A percentile compares a stretch with the other conserved stretches of the same genome.
These are phyloP conservation scores for Orchesellides sinensis DNA, from an alignment of 2,888 invertebrate species.

Conservation along the genomic window DNA sequence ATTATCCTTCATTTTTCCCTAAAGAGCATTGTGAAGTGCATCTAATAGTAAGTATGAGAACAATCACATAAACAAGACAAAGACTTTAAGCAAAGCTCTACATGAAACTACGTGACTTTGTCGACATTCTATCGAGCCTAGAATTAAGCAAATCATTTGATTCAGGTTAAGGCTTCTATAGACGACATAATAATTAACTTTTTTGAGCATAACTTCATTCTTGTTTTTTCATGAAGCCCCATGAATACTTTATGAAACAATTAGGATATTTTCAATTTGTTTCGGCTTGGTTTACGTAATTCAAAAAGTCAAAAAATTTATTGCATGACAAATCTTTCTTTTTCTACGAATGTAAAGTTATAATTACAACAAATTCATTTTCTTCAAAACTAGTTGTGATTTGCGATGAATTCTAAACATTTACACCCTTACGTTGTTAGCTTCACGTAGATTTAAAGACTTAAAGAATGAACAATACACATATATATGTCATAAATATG, in stretches of 20 bases:
- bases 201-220: conserved; percentile 8
- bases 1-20: conserved; percentile 21
- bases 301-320: background rate
- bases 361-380: too few relatives aligned
- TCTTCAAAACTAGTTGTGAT: too few relatives aligned
- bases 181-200: conserved; percentile 2
- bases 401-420: too few relatives aligned
- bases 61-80: too few relatives aligned
- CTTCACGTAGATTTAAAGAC: too few relatives aligned
- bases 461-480: too few relatives aligned
- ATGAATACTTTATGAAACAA: background rate
- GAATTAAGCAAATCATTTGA: conserved; percentile 39
- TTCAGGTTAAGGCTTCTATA: conserved; percentile 49
- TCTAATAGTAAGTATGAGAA: conserved; percentile 9
- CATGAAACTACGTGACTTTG: conserved; percentile 42
- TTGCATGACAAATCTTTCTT: background rate
- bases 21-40: background rate
- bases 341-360: too few relatives aligned
- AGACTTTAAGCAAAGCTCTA: too few relatives aligned
- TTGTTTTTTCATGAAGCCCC: background rate
- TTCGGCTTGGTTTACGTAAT: background rate
- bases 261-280: conserved; percentile 5
- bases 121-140: conserved; percentile 31
- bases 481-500: too few relatives aligned
- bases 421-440: too few relatives aligned